Percentiles rank a stretch among this genome's conserved stretches.
Evolutionary conservation across 2,113 vertebrate genomes (phyloP).

Genomic region (Malurus melanocephalus): DNA sequence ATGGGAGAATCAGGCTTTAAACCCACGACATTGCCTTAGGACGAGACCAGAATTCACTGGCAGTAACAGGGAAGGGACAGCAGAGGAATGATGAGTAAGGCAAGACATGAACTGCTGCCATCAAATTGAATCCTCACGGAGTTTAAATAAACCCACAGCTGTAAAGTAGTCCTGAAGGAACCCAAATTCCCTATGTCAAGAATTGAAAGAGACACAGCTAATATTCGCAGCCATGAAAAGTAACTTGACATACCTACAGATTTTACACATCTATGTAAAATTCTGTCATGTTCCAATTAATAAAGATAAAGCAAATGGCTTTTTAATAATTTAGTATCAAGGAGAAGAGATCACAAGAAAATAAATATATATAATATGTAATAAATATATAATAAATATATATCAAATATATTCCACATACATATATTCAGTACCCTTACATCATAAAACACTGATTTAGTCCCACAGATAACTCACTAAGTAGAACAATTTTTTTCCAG

Average conservation of each 20-base stretch:
- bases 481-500: not conserved
- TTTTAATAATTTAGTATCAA: not conserved
- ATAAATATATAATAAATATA: not conserved
- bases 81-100: not conserved
- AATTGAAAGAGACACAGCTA: not conserved
- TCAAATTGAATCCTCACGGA: not conserved
- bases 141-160: not conserved
- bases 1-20: too few species aligned
- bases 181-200: not conserved
- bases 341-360: not conserved
- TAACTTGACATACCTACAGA: not conserved
- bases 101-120: not conserved
- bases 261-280: not conserved
- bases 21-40: too few species aligned
- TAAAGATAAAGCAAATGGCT: not conserved
- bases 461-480: not conserved
- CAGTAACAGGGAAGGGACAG: not conserved
- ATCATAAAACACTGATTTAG: not conserved
- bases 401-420: not conserved
- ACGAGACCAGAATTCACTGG: not conserved
- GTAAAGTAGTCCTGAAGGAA: not conserved
- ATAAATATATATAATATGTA: not conserved
- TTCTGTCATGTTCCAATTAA: accelerated
- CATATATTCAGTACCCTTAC: not conserved
- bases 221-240: not conserved